phyloP scores from a whole-genome alignment of 1,140 invertebrate species.

The Bombyx mori region DNA sequence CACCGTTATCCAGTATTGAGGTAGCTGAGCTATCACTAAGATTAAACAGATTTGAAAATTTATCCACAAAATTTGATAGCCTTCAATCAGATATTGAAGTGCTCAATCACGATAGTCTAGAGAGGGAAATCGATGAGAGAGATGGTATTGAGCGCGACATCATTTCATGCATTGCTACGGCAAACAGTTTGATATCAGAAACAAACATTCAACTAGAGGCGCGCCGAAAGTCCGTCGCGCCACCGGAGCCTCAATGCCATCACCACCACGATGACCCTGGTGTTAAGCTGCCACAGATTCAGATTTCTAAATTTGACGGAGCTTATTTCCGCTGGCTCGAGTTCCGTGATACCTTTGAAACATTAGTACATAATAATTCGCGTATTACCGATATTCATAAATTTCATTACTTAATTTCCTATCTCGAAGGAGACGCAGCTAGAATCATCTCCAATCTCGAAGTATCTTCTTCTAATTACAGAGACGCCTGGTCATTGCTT shows the following conservation, averaged over 20 bases:
- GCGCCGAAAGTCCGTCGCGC: background rate
- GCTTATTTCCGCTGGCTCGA: constrained; percentile 33
- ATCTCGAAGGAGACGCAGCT: too few species aligned
- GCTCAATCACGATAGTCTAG: too few species aligned
- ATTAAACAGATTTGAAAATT: constrained; percentile 23
- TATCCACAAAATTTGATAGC: constrained; percentile 9
- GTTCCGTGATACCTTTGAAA: constrained; percentile 35
- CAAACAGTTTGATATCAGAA: constrained; percentile 12
- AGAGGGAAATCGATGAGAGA: too few species aligned
- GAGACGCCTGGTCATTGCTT: too few species aligned
- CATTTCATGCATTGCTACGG: constrained; percentile 19
- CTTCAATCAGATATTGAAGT: too few species aligned
- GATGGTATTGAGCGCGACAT: constrained; percentile 21
- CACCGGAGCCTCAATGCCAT: constrained; percentile 5
- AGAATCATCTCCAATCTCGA: too few species aligned
- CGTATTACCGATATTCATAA: constrained; percentile 15
- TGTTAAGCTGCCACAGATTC: constrained; percentile 28
- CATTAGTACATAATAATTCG: constrained; percentile 21
- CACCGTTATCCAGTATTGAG: constrained; percentile 16
- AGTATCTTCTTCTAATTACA: too few species aligned
- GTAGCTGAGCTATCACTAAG: constrained; percentile 22
- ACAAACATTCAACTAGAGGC: constrained; percentile 1
- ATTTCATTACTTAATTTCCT: constrained; percentile 16
- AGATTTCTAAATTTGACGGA: constrained; percentile 34
- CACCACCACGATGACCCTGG: constrained; percentile 9